These are phyloP conservation scores for Turritopsis dohrnii DNA, from an alignment of 30 jellyfish, hydroid and myxozoan species.

Conservation along the genomic window DNA sequence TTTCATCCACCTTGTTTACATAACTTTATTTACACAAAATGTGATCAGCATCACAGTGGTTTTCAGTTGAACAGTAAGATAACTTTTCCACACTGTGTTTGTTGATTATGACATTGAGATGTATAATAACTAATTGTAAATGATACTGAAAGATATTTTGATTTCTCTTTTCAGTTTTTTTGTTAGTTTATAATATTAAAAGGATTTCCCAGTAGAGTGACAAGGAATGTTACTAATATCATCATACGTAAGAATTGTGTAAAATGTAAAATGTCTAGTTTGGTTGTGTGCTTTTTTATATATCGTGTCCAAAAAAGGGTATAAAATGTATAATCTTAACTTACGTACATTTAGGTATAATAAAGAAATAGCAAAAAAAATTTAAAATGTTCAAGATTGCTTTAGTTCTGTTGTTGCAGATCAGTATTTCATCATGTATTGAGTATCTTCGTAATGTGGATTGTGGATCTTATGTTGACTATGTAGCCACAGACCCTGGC, in stretches of 20 bases:
- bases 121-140: background rate
- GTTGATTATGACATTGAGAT: no score
- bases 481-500: constrained; percentile 30
- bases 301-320: no score
- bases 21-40: no score
- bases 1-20: background rate
- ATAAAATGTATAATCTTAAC: no score
- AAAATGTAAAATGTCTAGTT: no score
- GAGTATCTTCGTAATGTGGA: constrained; percentile 11
- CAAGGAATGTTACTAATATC: no score
- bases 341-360: background rate
- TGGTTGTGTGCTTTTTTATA: no score
- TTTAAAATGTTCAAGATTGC: background rate
- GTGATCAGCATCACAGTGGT: no score
- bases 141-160: background rate
- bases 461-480: constrained; percentile 28
- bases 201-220: background rate
- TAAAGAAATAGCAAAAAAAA: background rate
- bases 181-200: background rate
- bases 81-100: no score
- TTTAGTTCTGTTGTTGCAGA: background rate
- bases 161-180: background rate
- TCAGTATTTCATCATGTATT: background rate
- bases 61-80: no score
- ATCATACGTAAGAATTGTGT: no score